Percentiles rank a stretch among this genome's conserved stretches.
phyloP scores from a whole-genome alignment of 2,797 vertebrate genomes.

The Pseudocheirus occidentalis region DNA sequence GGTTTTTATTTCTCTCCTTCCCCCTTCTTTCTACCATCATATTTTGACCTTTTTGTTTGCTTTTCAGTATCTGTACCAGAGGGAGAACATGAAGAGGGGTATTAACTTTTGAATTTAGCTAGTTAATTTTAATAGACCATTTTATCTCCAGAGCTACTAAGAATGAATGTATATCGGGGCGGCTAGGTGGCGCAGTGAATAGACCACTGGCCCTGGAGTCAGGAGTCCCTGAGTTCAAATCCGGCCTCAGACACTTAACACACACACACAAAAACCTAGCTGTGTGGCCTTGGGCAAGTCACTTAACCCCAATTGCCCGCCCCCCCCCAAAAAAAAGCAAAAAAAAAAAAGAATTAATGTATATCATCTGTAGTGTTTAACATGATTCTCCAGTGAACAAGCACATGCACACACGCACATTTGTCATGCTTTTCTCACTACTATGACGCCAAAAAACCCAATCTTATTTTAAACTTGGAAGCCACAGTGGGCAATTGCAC shows the following conservation, averaged over 20 bases:
- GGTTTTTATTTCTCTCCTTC: not conserved
- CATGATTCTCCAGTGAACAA: not conserved
- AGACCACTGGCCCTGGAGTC: too few relatives aligned
- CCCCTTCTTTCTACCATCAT: not conserved
- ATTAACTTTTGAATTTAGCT: not conserved
- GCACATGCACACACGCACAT: not conserved
- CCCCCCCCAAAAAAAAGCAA: too few relatives aligned
- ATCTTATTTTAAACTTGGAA: not conserved
- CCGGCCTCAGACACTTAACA: too few relatives aligned
- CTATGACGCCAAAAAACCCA: not conserved
- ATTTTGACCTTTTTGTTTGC: not conserved
- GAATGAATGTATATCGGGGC: not conserved
- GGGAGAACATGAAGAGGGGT: not conserved
- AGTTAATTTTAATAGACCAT: not conserved
- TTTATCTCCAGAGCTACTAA: not conserved
- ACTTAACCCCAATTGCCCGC: too few relatives aligned
- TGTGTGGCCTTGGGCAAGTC: too few relatives aligned
- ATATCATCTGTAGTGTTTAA: not conserved
- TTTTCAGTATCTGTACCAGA: not conserved
- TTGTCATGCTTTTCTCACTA: not conserved
- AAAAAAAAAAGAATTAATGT: too few relatives aligned
- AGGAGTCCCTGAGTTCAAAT: too few relatives aligned
- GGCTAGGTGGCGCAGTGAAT: too few relatives aligned
- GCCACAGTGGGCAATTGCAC: not conserved
- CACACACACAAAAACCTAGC: too few relatives aligned